A percentile compares a stretch with the other conserved stretches of the same genome.
Evolutionary conservation across 2,113 vertebrate genomes (phyloP).

Genomic region (Mixornis gularis): DNA sequence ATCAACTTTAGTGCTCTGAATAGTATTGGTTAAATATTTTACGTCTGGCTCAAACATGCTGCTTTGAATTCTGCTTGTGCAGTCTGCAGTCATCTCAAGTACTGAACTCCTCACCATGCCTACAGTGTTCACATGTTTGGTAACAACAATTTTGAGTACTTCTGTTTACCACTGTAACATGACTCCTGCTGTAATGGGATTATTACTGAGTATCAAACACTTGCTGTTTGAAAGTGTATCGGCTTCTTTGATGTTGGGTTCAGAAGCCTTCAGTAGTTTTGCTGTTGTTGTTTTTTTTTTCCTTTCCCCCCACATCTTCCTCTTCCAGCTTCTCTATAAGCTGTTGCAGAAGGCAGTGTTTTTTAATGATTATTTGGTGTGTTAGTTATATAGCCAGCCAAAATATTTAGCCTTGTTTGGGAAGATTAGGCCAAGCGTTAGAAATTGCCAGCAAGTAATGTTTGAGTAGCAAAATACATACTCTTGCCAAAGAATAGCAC

Average conservation of each 20-base stretch:
- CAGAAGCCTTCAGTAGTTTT: not conserved
- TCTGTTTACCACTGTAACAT: not conserved
- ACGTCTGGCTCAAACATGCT: not conserved
- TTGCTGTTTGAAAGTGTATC: not conserved
- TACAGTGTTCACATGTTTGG: not conserved
- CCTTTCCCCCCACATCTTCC: accelerated
- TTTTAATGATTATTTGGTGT: not conserved
- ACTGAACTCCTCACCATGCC: not conserved
- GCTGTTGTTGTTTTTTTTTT: not conserved
- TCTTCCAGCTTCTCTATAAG: not conserved
- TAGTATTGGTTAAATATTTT: slow-evolving; percentile 14
- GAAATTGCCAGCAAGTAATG: not conserved
- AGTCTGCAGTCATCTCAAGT: not conserved
- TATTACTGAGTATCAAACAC: not conserved
- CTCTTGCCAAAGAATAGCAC: not conserved
- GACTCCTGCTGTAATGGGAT: not conserved
- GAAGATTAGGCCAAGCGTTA: not conserved
- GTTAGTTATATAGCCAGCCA: not conserved
- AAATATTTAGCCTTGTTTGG: not conserved
- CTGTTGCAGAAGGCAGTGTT: not conserved
- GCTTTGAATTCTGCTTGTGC: not conserved
- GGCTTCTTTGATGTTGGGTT: not conserved
- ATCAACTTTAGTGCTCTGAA: not conserved
- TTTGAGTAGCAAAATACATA: not conserved
- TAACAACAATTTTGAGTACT: not conserved